A percentile compares a stretch with the other conserved stretches of the same genome.
phyloP scores from a whole-genome alignment of 2,113 vertebrate genomes.

The Gymnobelideus leadbeateri region DNA sequence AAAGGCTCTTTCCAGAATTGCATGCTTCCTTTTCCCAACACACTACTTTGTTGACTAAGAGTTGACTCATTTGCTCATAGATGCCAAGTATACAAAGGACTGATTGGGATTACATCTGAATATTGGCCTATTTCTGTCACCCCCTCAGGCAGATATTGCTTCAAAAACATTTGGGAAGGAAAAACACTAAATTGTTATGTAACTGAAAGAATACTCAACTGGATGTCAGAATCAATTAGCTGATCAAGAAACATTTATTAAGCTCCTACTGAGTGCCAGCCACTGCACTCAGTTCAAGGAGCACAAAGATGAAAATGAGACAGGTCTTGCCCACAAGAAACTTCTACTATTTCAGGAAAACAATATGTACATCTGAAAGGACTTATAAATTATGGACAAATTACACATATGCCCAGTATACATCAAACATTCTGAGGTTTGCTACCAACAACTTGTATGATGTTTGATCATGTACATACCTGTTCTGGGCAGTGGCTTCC shows the following conservation, averaged over 20 bases:
- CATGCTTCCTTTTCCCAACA: slow-evolving; percentile 2
- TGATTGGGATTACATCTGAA: neutral
- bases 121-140: slow-evolving; percentile 6
- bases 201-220: neutral
- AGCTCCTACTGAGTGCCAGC: neutral
- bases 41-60: neutral
- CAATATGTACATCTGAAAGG: neutral
- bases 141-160: neutral
- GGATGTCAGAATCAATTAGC: neutral
- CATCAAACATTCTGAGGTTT: neutral
- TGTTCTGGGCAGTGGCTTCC: neutral
- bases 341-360: neutral
- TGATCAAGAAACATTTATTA: neutral
- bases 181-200: neutral
- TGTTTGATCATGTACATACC: neutral
- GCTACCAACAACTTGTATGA: neutral
- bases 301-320: neutral
- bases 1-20: slow-evolving; percentile 42
- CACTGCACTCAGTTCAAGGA: neutral
- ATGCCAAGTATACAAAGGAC: neutral
- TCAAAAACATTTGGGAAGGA: neutral
- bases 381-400: neutral
- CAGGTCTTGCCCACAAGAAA: neutral
- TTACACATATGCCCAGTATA: neutral
- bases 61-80: neutral